A percentile compares a stretch with the other conserved stretches of the same genome.
Conservation (phyloP, 2,797 vertebrate species). For the Xenentodon cancila region DNA sequence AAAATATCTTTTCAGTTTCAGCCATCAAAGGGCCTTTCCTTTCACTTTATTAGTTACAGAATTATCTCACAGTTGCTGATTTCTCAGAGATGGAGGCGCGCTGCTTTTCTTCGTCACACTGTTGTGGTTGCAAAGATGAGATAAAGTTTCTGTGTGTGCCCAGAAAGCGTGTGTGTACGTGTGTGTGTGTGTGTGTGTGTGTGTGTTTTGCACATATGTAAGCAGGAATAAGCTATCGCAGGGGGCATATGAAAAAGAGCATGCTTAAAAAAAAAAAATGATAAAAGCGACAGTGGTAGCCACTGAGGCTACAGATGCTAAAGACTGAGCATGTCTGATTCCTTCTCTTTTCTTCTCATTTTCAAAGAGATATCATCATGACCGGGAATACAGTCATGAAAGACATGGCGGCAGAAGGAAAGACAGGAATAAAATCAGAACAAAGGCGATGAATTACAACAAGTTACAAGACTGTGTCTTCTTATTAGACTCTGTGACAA, state of each 20-base stretch:
- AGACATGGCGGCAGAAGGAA: slow-evolving; percentile 47
- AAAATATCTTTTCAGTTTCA: slow-evolving; percentile 98
- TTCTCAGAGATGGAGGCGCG: slow-evolving; percentile 83
- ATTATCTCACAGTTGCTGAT: slow-evolving; percentile 93
- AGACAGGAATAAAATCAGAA: slow-evolving; percentile 61
- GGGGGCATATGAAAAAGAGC: slow-evolving; percentile 41
- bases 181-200: slow-evolving; percentile 18
- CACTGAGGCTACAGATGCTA: slow-evolving; percentile 70
- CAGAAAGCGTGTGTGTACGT: too few relatives aligned
- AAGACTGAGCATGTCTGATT: slow-evolving; percentile 70
- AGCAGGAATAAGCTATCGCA: slow-evolving; percentile 37
- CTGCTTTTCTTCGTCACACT: slow-evolving; percentile 63
- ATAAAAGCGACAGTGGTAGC: slow-evolving; percentile 67
- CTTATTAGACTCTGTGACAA: slow-evolving; percentile 70
- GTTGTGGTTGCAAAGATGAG: slow-evolving; percentile 77
- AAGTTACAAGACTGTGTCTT: slow-evolving; percentile 62
- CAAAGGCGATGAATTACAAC: slow-evolving; percentile 69
- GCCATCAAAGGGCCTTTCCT: slow-evolving; percentile 89
- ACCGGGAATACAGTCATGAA: slow-evolving; percentile 75
- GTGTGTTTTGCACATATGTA: slow-evolving; percentile 51
- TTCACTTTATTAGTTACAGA: slow-evolving; percentile 97
- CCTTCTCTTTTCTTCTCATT: slow-evolving; percentile 60
- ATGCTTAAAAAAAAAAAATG: slow-evolving; percentile 11
- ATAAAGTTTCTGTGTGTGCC: slow-evolving; percentile 73
- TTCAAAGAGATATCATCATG: slow-evolving; percentile 79